phyloP scores from a whole-genome alignment of 1,140 invertebrate genomes.

The Drosophila baimaii region DNA sequence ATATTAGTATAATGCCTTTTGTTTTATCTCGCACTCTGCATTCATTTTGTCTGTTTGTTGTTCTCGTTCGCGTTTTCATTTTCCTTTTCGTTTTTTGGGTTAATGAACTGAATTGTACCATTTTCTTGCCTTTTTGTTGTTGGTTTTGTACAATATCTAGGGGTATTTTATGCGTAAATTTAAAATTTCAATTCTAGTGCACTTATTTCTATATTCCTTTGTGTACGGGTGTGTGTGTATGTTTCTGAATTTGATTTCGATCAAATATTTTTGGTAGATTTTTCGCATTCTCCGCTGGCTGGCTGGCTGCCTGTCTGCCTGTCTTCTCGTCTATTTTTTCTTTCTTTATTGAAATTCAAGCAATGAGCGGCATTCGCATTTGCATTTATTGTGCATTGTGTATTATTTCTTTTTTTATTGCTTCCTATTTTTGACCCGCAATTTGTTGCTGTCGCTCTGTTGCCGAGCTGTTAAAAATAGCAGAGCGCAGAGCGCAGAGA shows the following conservation, averaged over 20 bases:
- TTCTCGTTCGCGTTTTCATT: constrained; percentile 34
- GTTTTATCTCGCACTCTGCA: constrained; percentile 41
- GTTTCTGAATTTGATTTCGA: constrained; percentile 40
- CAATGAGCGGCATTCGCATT: constrained; percentile 68
- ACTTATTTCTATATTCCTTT: constrained; percentile 3
- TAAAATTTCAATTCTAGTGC: constrained; percentile 20
- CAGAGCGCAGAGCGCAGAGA: neutral
- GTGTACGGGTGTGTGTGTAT: neutral
- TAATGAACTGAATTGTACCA: constrained; percentile 52
- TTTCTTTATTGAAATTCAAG: constrained; percentile 64
- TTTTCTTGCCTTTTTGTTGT: constrained; percentile 13
- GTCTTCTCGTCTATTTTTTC: constrained; percentile 10
- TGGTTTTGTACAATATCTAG: constrained; percentile 39
- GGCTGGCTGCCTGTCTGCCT: neutral
- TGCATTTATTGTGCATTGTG: constrained; percentile 68
- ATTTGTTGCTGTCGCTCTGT: constrained; percentile 15
- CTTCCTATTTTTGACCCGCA: constrained; percentile 64
- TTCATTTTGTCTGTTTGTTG: constrained; percentile 25
- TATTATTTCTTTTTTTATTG: constrained; percentile 56
- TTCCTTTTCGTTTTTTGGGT: constrained; percentile 46
- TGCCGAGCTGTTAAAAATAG: constrained; percentile 54
- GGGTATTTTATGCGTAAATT: constrained; percentile 39
- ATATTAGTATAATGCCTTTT: constrained; percentile 65
- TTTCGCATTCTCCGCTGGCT: constrained; percentile 24
- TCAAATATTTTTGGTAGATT: constrained; percentile 44